These are phyloP conservation scores for Pristionchus entomophagus DNA, from an alignment of 2,888 invertebrate species.

Conservation along the genomic window DNA sequence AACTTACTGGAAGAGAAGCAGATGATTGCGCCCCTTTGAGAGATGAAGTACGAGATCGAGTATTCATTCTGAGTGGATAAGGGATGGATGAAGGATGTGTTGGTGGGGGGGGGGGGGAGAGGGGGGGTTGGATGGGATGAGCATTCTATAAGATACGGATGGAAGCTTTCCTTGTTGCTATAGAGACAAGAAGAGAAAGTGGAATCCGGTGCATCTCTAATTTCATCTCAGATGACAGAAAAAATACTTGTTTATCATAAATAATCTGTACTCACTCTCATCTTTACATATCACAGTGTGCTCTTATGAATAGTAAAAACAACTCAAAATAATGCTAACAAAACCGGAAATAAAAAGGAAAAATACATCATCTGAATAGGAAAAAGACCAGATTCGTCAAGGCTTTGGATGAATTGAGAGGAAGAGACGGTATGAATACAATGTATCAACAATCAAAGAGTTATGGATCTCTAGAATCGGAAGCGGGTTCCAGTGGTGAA, in stretches of 20 bases:
- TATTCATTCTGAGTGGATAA: not conserved
- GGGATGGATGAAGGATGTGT: not conserved
- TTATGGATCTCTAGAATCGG: not conserved
- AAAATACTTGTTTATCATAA: not conserved
- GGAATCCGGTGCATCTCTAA: not conserved
- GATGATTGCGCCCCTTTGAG: constrained; percentile 9
- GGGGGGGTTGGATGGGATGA: not conserved
- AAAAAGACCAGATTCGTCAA: constrained; percentile 6
- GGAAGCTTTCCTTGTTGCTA: constrained; percentile 35
- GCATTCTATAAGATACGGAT: not conserved
- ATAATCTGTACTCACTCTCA: constrained; percentile 36
- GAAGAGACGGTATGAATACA: not conserved
- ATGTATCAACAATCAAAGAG: not conserved
- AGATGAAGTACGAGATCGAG: constrained; percentile 18
- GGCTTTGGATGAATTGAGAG: constrained; percentile 15
- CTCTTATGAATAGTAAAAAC: not conserved
- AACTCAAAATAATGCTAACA: not conserved
- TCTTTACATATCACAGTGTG: constrained; percentile 11
- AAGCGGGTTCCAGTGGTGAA: not conserved
- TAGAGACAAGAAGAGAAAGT: constrained; percentile 15
- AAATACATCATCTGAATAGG: constrained; percentile 4
- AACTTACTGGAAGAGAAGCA: constrained; percentile 5
- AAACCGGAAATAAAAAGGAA: constrained; percentile 6
- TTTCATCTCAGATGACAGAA: not conserved
- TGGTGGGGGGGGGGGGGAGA: not conserved